phyloP scores from a whole-genome alignment of 2,113 vertebrate species.

The Erythrocercus mccallii region DNA sequence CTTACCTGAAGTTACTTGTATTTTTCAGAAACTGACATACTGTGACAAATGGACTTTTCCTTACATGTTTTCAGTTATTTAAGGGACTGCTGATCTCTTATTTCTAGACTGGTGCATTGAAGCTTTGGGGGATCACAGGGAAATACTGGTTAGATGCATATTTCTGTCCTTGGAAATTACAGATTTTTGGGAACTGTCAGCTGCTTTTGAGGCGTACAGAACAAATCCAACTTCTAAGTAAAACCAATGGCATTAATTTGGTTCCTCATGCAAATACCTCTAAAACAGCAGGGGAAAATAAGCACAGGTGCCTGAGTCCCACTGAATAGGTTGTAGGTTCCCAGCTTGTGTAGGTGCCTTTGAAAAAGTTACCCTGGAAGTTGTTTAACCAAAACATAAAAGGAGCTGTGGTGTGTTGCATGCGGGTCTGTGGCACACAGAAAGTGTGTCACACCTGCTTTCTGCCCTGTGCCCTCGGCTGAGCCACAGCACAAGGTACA shows the following conservation, averaged over 20 bases:
- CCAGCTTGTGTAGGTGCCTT: neutral
- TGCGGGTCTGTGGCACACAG: neutral
- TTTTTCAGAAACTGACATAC: neutral
- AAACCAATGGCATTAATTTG: neutral
- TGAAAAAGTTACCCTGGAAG: conserved; percentile 11
- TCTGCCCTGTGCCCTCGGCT: neutral
- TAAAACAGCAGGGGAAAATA: neutral
- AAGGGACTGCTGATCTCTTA: neutral
- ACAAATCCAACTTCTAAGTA: neutral
- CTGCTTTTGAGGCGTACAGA: neutral
- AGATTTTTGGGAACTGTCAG: neutral
- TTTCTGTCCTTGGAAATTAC: neutral
- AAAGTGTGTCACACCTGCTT: conserved; percentile 63
- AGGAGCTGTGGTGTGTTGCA: neutral
- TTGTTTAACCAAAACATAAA: conserved; percentile 13
- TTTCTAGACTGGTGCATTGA: neutral
- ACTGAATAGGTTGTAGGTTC: neutral
- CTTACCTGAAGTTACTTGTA: conserved; percentile 4
- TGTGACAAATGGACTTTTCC: neutral
- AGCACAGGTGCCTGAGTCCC: neutral
- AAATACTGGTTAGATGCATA: neutral
- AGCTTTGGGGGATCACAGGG: neutral
- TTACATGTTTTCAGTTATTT: neutral
- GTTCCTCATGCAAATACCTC: neutral
- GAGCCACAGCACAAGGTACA: neutral